Evolutionary conservation across 1,140 invertebrate species (phyloP).

Genomic region (Antheraea pernyi): DNA sequence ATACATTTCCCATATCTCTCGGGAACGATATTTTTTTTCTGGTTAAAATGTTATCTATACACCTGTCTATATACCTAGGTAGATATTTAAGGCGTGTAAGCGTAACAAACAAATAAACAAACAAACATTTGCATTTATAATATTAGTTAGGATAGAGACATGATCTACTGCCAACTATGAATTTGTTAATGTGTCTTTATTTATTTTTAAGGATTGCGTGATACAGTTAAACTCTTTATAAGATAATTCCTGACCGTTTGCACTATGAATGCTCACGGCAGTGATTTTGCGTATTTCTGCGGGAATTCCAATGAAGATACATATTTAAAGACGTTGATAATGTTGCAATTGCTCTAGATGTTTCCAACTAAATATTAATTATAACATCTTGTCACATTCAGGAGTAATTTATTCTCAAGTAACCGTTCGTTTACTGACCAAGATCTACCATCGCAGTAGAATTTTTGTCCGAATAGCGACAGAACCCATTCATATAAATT

Average conservation of each 20-base stretch:
- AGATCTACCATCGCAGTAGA: slow-evolving; percentile 46
- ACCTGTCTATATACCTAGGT: too few relatives aligned
- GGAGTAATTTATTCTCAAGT: slow-evolving; percentile 6
- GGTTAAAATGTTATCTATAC: too few relatives aligned
- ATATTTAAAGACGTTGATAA: slow-evolving; percentile 16
- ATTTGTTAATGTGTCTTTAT: too few relatives aligned
- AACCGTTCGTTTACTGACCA: slow-evolving; percentile 17
- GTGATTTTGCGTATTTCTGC: slow-evolving; percentile 45
- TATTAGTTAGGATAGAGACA: too few relatives aligned
- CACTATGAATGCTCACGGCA: slow-evolving; percentile 36
- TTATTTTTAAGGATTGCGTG: too few relatives aligned
- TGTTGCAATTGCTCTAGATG: slow-evolving; percentile 2
- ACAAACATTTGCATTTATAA: too few relatives aligned
- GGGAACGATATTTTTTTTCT: too few relatives aligned
- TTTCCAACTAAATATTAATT: slow-evolving; percentile 28
- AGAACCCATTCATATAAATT: slow-evolving; percentile 52
- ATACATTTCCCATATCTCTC: too few relatives aligned
- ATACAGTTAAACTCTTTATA: slow-evolving; percentile 53
- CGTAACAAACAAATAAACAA: too few relatives aligned
- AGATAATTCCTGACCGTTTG: slow-evolving; percentile 23
- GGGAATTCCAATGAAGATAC: slow-evolving; percentile 39
- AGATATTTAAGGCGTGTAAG: too few relatives aligned
- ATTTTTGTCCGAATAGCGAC: slow-evolving; percentile 46
- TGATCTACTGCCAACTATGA: too few relatives aligned
- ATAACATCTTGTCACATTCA: slow-evolving; percentile 11